Base-by-base conservation (phyloP, 2,797 vertebrate genomes). In the Gobio occitaniae region DNA sequence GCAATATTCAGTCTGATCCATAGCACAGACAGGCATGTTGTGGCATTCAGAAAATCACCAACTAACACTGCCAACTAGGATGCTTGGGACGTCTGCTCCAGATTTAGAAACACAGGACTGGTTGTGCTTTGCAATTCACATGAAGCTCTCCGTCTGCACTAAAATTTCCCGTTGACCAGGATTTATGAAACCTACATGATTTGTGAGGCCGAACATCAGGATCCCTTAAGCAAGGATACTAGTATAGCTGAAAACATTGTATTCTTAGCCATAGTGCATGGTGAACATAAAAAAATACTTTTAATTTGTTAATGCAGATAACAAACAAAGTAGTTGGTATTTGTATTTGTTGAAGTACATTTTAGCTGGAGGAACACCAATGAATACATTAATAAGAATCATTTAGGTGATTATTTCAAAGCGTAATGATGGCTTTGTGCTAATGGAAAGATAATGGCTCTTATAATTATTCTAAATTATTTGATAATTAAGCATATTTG, bases 401-500 rank as follows among this genome's bases (percentile, higher is more conserved):
- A 68, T 77, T 44, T 68, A 69, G n/a, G 17, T 77, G 15, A 84
- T 69, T 59, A 61, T 61, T 78, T 78, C 25, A 61, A 70, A 61
- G 29, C 4, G 6, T 50, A 78, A 71, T 71, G 52, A 71, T 71
- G 78, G n/a, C 54, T 63, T 71, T 83, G 69, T 84, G 86, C 78
- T 87, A 87, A 87, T 87, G 86, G 86, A 72, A 48, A 74, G 38
- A 84, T 87, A 87, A 87, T 87, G 86, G 69, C 54, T 80, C 69
- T 59, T 71, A 78, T 63, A 78, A 63, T 84, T 78, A 84, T 61
- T 38, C 29, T 16, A 63, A 50, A 78, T 78, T 25, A 78, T 78
- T 84, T 36, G 19, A 69, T 78, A 78, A 84, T 84, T 78, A 84
- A 36, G 63, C 17, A 59, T 69, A 59, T 84, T 84, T 84, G 38